phyloP scores from a whole-genome alignment of 2,888 invertebrate species.

The Peribatodes rhomboidaria region DNA sequence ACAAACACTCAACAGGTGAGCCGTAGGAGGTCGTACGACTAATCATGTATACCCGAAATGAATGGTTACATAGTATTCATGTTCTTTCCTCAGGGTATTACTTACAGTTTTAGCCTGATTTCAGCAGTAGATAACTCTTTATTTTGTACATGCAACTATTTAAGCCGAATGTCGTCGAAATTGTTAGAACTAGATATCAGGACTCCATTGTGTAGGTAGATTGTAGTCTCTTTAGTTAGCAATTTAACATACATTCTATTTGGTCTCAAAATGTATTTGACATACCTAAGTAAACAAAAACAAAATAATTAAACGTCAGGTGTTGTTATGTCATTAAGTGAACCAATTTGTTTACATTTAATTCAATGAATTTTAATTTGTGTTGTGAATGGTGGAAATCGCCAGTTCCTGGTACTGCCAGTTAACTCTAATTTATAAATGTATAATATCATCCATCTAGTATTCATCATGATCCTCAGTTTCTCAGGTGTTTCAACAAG shows the following conservation, averaged over 20 bases:
- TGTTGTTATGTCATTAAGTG: conserved; percentile 24
- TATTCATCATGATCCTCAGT: too few species aligned
- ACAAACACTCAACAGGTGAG: conserved; percentile 60
- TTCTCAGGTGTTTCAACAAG: too few species aligned
- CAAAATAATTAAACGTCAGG: not conserved
- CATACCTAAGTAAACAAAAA: too few species aligned
- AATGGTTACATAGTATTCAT: conserved; percentile 31
- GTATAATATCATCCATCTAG: too few species aligned
- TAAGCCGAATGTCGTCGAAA: not conserved
- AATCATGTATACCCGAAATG: conserved; percentile 46
- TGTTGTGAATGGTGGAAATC: conserved; percentile 51
- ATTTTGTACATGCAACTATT: too few species aligned
- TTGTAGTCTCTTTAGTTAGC: not conserved
- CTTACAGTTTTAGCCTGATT: not conserved
- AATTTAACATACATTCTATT: not conserved
- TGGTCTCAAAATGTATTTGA: not conserved
- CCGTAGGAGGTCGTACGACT: conserved; percentile 47
- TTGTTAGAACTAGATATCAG: not conserved
- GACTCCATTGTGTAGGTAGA: not conserved
- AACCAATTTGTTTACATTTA: conserved; percentile 1
- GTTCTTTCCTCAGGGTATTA: not conserved
- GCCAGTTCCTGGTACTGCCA: conserved; percentile 44
- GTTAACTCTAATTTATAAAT: not conserved
- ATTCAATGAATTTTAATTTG: conserved; percentile 37
- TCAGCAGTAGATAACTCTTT: not conserved